phyloP scores from a whole-genome alignment of 2,113 vertebrate species.

The Callipepla squamata region DNA sequence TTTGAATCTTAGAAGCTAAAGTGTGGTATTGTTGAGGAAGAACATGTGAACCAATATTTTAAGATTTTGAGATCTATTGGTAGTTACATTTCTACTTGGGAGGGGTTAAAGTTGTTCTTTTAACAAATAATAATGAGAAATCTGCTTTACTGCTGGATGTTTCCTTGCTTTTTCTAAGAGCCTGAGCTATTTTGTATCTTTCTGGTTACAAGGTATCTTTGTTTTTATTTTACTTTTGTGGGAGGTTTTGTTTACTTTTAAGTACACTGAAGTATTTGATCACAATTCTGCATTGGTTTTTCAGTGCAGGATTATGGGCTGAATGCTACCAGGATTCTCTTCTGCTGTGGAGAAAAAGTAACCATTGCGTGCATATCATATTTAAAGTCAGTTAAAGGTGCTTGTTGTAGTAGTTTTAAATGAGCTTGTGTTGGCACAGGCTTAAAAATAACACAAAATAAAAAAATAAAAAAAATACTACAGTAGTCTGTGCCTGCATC shows the following conservation, averaged over 20 bases:
- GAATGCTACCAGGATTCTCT: constrained; percentile 16
- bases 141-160: not conserved
- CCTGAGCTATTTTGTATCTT: not conserved
- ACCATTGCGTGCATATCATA: constrained; percentile 9
- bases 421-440: not conserved
- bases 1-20: not conserved
- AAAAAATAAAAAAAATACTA: fast-evolving
- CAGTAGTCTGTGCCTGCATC: not conserved
- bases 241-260: not conserved
- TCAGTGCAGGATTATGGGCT: constrained; percentile 42
- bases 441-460: not conserved
- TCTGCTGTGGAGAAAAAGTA: constrained; percentile 24
- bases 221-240: not conserved
- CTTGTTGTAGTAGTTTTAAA: not conserved
- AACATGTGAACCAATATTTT: not conserved
- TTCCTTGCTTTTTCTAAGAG: not conserved
- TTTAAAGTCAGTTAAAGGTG: constrained; percentile 11
- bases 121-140: not conserved
- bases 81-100: not conserved
- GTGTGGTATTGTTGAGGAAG: not conserved
- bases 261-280: not conserved
- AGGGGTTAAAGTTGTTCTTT: not conserved
- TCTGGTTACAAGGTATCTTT: not conserved
- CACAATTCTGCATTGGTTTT: constrained; percentile 19
- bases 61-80: not conserved